Evolutionary conservation across 2,113 vertebrate genomes (phyloP).

Genomic region (Pelecanus crispus): DNA sequence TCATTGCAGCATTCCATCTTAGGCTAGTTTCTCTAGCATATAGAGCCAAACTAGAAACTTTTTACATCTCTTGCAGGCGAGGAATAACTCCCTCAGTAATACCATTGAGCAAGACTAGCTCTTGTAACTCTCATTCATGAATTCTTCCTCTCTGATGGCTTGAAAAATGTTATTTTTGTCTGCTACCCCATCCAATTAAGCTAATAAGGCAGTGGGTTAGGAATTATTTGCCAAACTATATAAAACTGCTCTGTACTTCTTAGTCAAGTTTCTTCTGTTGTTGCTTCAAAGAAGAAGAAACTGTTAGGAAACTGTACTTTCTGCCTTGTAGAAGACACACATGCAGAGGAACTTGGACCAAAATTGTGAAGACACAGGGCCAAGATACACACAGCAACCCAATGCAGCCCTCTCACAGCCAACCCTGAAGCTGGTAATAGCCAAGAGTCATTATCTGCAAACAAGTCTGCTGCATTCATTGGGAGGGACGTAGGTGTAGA

Average conservation of each 20-base stretch:
- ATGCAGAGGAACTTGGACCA: background rate
- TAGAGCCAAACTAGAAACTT: background rate
- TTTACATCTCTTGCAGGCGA: background rate
- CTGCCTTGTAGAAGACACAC: background rate
- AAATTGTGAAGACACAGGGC: background rate
- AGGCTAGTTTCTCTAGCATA: background rate
- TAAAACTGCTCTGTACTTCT: background rate
- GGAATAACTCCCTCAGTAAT: background rate
- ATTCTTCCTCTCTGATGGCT: background rate
- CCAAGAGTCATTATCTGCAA: background rate
- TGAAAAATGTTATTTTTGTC: background rate
- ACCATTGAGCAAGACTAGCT: background rate
- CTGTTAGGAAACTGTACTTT: background rate
- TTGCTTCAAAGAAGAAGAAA: background rate
- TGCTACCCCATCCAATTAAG: background rate
- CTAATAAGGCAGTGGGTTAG: background rate
- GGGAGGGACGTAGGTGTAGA: background rate
- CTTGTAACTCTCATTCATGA: background rate
- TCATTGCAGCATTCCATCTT: background rate
- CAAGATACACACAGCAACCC: background rate
- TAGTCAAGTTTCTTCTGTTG: background rate
- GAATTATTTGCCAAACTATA: background rate
- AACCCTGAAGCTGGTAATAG: background rate
- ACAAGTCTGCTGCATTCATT: background rate
- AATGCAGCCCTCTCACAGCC: background rate